These are phyloP conservation scores for Branchipolynoe longqiensis DNA, from an alignment of 2,888 invertebrate species.

Conservation along the genomic window DNA sequence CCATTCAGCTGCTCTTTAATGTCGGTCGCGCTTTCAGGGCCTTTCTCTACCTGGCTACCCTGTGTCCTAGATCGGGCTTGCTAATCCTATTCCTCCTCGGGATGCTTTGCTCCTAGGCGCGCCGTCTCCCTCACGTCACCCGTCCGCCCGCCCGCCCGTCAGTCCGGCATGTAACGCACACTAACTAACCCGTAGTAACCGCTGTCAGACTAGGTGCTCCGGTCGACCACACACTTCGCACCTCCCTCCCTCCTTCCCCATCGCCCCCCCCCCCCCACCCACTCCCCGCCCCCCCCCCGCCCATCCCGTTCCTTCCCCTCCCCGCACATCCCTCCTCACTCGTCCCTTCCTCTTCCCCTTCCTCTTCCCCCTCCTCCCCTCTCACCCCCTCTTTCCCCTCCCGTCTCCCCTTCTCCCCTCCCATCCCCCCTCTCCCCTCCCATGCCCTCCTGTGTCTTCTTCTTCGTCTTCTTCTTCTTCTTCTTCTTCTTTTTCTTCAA, in stretches of 20 bases:
- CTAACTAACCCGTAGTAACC: too few species aligned
- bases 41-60: too few species aligned
- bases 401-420: background rate
- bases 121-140: too few species aligned
- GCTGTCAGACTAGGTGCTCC: too few species aligned
- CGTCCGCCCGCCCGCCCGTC: too few species aligned
- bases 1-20: too few species aligned
- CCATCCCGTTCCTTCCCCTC: background rate
- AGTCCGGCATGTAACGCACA: too few species aligned
- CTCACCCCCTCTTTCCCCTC: background rate
- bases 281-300: background rate
- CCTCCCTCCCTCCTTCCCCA: background rate
- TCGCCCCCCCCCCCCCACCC: background rate
- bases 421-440: background rate
- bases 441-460: background rate
- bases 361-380: background rate
- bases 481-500: background rate
- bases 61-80: too few species aligned
- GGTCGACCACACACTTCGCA: conserved; percentile 1
- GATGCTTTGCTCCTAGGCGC: too few species aligned
- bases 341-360: background rate
- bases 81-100: too few species aligned
- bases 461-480: too few species aligned
- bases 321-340: background rate
- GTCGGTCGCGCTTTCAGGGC: too few species aligned